phyloP scores from a whole-genome alignment of 2,113 vertebrate species.

The Pelusios castaneus region DNA sequence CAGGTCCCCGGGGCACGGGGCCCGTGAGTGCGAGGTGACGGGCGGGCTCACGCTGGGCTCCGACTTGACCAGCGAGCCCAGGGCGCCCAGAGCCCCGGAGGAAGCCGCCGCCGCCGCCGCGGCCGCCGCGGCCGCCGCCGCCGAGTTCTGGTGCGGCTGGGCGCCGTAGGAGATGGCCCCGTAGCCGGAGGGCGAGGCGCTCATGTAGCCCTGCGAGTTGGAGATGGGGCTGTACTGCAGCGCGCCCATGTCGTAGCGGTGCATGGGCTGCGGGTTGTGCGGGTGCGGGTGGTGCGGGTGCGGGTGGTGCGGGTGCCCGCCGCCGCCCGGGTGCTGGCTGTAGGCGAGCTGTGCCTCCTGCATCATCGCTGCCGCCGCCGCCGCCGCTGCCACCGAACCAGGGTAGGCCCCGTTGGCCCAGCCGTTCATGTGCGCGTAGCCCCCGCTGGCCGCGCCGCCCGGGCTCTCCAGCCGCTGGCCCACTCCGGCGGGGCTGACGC shows the following conservation, averaged over 20 bases:
- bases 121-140: conserved; percentile 76
- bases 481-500: conserved; percentile 87
- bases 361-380: conserved; percentile 98
- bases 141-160: conserved; percentile 87
- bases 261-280: conserved; percentile 94
- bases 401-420: conserved; percentile 98
- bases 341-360: conserved; percentile 97
- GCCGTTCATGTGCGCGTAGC: conserved; percentile 98
- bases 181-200: conserved; percentile 93
- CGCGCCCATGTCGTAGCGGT: conserved; percentile 94
- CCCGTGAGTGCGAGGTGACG: conserved; percentile 90
- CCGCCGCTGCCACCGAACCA: conserved; percentile 93
- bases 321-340: conserved; percentile 93
- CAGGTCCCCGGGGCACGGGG: conserved; percentile 96
- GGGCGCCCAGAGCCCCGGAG: conserved; percentile 90
- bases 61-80: conserved; percentile 94
- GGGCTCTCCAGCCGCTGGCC: conserved; percentile 94
- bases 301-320: conserved; percentile 90
- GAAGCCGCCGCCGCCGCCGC: conserved; percentile 85
- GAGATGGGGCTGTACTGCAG: conserved; percentile 97
- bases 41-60: conserved; percentile 96
- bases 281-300: conserved; percentile 92
- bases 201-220: conserved; percentile 97
- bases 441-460: conserved; percentile 86
- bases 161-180: conserved; percentile 92